These are phyloP conservation scores for Prietella phreatophila DNA, from an alignment of 2,113 vertebrate species.

Conservation along the genomic window DNA sequence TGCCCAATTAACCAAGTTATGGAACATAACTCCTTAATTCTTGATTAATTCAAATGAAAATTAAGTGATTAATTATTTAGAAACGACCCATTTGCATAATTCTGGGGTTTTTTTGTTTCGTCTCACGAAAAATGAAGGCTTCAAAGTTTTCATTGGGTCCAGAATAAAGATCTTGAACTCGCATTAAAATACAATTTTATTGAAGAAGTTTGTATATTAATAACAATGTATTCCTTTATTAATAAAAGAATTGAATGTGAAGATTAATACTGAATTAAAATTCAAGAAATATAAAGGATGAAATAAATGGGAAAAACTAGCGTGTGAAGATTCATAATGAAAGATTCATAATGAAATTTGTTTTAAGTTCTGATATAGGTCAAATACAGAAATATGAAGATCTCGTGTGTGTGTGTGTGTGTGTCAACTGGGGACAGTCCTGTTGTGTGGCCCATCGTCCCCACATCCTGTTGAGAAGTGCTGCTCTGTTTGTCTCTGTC, in stretches of 20 bases:
- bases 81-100: not conserved
- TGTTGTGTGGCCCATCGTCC: not conserved
- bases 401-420: not conserved
- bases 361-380: not conserved
- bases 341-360: not conserved
- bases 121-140: too few species aligned
- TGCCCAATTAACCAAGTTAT: not conserved
- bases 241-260: not conserved
- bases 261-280: not conserved
- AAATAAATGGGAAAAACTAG: not conserved
- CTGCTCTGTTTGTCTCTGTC: not conserved
- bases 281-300: too few species aligned
- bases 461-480: not conserved
- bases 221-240: not conserved
- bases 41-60: not conserved
- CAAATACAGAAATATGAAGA: not conserved
- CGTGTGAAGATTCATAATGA: not conserved
- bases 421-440: not conserved
- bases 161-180: not conserved
- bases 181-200: not conserved
- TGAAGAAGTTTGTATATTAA: not conserved
- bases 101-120: not conserved
- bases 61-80: not conserved
- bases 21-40: not conserved
- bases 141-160: too few species aligned